Evolutionary conservation across 1,140 invertebrate species (phyloP).

Genomic region (Lasaia peninsularis): DNA sequence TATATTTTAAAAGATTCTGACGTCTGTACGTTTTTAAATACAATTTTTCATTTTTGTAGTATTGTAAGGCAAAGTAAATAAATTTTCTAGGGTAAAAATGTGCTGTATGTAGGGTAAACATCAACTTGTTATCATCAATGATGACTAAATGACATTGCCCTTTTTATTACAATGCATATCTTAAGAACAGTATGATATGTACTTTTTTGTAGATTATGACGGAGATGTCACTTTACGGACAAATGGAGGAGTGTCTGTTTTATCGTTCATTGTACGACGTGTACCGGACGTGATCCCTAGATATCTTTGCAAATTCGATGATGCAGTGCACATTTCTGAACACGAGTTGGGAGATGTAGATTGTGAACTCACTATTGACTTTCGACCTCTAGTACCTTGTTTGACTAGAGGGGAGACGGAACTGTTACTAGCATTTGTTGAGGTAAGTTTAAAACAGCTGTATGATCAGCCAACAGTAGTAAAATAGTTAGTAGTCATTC

Average conservation of each 20-base stretch:
- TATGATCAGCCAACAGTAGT: no score
- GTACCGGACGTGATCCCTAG: constrained; percentile 87
- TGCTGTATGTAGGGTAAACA: no score
- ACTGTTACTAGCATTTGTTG: constrained; percentile 84
- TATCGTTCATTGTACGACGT: constrained; percentile 88
- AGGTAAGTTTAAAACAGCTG: no score
- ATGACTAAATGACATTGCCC: neutral
- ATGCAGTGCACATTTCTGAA: constrained; percentile 86
- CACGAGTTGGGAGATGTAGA: constrained; percentile 90
- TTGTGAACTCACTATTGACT: constrained; percentile 88
- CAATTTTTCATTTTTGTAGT: no score
- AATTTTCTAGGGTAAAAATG: no score
- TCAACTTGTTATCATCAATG: no score
- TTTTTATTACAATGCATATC: neutral
- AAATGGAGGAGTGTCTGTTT: constrained; percentile 86
- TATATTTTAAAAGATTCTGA: no score
- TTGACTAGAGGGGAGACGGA: constrained; percentile 83
- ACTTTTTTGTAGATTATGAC: constrained; percentile 78
- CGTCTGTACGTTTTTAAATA: no score
- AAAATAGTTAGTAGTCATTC: no score
- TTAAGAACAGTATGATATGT: neutral
- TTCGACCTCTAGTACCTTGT: constrained; percentile 82
- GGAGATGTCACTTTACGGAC: constrained; percentile 89
- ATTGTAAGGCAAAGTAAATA: no score
- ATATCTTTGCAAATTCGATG: constrained; percentile 85